phyloP scores from a whole-genome alignment of 1,140 invertebrate species.

The Dermatophagoides farinae region DNA sequence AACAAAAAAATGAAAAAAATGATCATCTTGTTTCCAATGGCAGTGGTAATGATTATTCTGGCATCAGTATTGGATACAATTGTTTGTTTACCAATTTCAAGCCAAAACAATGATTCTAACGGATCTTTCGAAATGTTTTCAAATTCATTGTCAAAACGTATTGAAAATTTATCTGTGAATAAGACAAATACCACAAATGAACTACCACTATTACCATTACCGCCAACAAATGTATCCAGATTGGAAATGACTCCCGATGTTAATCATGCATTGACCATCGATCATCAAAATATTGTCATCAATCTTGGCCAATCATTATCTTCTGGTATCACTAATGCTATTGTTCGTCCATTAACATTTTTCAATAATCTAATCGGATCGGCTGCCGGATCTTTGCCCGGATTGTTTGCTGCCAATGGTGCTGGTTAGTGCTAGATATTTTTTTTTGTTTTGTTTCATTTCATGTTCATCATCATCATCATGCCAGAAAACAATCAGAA shows the following conservation, averaged over 20 bases:
- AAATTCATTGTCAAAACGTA: no score
- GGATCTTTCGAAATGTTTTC: no score
- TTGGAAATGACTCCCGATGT: background rate
- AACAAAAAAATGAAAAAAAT: no score
- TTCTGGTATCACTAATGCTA: background rate
- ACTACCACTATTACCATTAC: no score
- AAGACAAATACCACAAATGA: no score
- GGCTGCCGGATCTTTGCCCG: background rate
- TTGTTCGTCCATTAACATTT: background rate
- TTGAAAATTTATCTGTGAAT: no score
- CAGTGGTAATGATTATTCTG: no score
- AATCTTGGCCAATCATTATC: background rate
- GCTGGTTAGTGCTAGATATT: background rate
- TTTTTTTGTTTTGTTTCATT: background rate
- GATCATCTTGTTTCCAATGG: no score
- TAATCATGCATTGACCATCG: background rate
- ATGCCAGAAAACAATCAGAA: background rate
- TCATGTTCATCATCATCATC: background rate
- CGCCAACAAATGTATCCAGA: no score
- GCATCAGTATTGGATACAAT: no score
- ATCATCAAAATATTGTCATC: background rate
- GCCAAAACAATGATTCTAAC: no score
- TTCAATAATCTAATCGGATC: background rate
- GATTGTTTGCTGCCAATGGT: constrained; percentile 2
- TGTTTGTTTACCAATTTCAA: no score